These are phyloP conservation scores for Macrocentrus cingulum DNA, from an alignment of 1,140 invertebrate genomes.

Conservation along the genomic window DNA sequence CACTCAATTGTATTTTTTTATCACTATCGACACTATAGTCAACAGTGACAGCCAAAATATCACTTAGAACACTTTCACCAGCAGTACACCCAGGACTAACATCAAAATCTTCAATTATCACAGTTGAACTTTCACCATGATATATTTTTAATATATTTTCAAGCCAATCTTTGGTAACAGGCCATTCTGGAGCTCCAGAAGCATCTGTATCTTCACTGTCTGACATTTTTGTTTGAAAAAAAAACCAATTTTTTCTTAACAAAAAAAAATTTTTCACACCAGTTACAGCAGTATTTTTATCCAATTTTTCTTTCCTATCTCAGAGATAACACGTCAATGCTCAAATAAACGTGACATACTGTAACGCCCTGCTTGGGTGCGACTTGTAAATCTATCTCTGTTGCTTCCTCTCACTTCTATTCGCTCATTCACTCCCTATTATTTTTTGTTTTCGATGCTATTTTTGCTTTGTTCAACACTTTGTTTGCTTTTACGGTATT, in stretches of 20 bases:
- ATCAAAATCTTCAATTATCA: slow-evolving; percentile 57
- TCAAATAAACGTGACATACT: background rate
- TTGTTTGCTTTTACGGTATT: background rate
- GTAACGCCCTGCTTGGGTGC: background rate
- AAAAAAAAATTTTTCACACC: background rate
- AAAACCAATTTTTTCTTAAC: background rate
- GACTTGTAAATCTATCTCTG: background rate
- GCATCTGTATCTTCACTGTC: slow-evolving; percentile 60
- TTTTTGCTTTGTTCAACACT: slow-evolving; percentile 19
- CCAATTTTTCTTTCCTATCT: slow-evolving; percentile 7
- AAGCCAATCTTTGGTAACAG: slow-evolving; percentile 65
- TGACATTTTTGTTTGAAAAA: slow-evolving; percentile 56
- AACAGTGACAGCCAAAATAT: slow-evolving; percentile 64
- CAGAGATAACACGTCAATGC: background rate
- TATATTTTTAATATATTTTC: slow-evolving; percentile 61
- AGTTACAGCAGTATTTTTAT: background rate
- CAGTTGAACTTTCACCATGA: slow-evolving; percentile 52
- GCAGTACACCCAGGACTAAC: slow-evolving; percentile 60
- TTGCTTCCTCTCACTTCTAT: slow-evolving; percentile 13
- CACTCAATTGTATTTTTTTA: slow-evolving; percentile 53
- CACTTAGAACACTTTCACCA: slow-evolving; percentile 65
- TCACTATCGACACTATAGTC: slow-evolving; percentile 52
- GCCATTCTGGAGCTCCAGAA: slow-evolving; percentile 51
- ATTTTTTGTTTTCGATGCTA: slow-evolving; percentile 19
- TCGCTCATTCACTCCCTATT: slow-evolving; percentile 11